phyloP scores from a whole-genome alignment of 2,888 invertebrate genomes.

The Disparrhopalites patrizii region DNA sequence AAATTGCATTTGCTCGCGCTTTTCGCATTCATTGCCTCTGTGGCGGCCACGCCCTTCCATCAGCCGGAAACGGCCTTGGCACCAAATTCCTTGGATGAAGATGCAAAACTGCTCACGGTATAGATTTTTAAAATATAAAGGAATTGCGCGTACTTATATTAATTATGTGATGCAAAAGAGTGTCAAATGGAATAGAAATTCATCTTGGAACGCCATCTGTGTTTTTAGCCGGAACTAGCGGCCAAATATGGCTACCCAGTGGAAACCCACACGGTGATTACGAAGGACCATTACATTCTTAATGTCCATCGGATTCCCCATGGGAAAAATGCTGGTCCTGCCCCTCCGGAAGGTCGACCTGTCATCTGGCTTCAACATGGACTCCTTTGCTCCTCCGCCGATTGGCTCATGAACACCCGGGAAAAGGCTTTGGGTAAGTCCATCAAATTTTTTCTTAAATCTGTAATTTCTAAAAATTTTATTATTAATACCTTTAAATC shows the following conservation, averaged over 20 bases:
- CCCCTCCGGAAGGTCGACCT: conserved; percentile 21
- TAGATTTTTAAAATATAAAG: not conserved
- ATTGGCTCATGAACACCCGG: conserved; percentile 51
- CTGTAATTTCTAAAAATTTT: not conserved
- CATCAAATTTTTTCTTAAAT: not conserved
- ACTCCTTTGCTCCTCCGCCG: conserved; percentile 52
- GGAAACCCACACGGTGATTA: conserved; percentile 37
- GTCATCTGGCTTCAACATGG: conserved; percentile 53
- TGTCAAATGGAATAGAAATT: not conserved
- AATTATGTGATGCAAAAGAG: not conserved
- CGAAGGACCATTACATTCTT: conserved; percentile 39
- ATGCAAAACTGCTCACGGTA: conserved; percentile 2
- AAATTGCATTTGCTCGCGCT: too few relatives aligned
- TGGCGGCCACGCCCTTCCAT: too few relatives aligned
- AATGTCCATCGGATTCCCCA: conserved; percentile 37
- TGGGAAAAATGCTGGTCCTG: conserved; percentile 26
- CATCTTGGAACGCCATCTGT: not conserved
- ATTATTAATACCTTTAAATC: not conserved
- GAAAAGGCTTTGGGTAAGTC: conserved; percentile 24
- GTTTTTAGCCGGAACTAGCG: conserved; percentile 38
- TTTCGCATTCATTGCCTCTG: too few relatives aligned
- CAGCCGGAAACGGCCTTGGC: too few relatives aligned
- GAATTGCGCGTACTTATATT: not conserved
- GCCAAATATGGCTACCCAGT: conserved; percentile 42
- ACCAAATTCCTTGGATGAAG: conserved; percentile 4